phyloP scores from a whole-genome alignment of 2,113 vertebrate genomes.

The Microtus oregoni region DNA sequence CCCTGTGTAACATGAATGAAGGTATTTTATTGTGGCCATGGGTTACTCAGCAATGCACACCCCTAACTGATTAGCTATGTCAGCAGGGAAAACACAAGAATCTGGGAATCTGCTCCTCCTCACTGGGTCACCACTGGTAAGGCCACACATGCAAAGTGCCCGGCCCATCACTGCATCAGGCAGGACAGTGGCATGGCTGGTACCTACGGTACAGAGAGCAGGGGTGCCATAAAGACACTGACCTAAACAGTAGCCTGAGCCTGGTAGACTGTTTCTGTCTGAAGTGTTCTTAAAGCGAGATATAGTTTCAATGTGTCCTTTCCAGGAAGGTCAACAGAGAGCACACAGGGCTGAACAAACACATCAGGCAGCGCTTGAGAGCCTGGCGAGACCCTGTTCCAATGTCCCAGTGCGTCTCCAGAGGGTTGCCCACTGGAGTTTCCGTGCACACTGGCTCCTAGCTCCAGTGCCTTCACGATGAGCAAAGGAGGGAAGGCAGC shows the following conservation, averaged over 20 bases:
- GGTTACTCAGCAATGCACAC: fast-evolving
- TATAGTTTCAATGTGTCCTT: background rate
- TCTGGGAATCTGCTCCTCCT: background rate
- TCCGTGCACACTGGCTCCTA: background rate
- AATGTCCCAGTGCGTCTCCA: background rate
- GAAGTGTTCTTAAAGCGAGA: background rate
- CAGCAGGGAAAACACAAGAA: background rate
- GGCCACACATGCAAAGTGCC: background rate
- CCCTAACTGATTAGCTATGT: background rate
- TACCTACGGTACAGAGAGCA: background rate
- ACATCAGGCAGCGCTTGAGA: background rate
- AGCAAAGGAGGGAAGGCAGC: background rate
- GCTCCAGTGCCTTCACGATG: too few species aligned
- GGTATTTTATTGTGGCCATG: fast-evolving
- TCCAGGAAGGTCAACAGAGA: background rate
- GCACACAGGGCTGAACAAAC: background rate
- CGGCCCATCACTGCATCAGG: background rate
- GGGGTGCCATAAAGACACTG: background rate
- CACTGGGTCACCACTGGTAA: background rate
- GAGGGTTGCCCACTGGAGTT: background rate
- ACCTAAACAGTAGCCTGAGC: background rate
- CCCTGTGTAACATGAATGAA: background rate
- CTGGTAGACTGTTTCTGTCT: background rate
- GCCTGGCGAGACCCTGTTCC: background rate
- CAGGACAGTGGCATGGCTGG: background rate